Evolutionary conservation across 1,140 invertebrate species (phyloP).

Genomic region (Phthorimaea operculella): DNA sequence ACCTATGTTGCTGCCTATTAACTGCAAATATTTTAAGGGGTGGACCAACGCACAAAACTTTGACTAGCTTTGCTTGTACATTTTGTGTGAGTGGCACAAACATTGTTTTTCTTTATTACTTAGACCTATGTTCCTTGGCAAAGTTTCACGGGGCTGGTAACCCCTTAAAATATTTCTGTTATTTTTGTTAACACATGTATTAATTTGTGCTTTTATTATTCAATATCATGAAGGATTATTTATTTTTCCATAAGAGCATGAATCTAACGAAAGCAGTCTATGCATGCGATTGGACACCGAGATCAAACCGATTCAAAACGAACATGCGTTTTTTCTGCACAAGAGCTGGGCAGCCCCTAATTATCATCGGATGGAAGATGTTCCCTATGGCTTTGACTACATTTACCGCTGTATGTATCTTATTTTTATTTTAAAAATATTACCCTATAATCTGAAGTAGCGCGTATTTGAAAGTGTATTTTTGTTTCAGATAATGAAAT

Average conservation of each 20-base stretch:
- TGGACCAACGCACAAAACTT: no score
- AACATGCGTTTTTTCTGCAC: constrained; percentile 43
- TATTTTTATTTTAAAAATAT: not conserved
- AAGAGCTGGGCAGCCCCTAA: constrained; percentile 33
- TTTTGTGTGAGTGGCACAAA: no score
- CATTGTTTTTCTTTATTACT: no score
- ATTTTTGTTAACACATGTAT: no score
- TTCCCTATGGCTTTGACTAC: constrained; percentile 44
- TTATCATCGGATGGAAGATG: constrained; percentile 40
- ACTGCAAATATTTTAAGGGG: no score
- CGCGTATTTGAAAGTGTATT: not conserved
- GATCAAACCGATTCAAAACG: constrained; percentile 38
- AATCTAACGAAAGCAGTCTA: constrained; percentile 32
- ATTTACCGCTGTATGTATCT: constrained; percentile 41
- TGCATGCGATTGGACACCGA: constrained; percentile 39
- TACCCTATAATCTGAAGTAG: no score
- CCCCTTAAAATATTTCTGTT: no score
- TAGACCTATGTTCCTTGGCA: no score
- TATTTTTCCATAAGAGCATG: not conserved
- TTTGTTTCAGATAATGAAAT: constrained; percentile 50
- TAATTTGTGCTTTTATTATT: not conserved
- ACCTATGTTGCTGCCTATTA: no score
- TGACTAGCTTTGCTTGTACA: no score
- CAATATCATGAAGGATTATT: no score
- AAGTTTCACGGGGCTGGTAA: no score